Conservation (phyloP, 2,888 invertebrate genomes). For the Nysson spinosus region DNA sequence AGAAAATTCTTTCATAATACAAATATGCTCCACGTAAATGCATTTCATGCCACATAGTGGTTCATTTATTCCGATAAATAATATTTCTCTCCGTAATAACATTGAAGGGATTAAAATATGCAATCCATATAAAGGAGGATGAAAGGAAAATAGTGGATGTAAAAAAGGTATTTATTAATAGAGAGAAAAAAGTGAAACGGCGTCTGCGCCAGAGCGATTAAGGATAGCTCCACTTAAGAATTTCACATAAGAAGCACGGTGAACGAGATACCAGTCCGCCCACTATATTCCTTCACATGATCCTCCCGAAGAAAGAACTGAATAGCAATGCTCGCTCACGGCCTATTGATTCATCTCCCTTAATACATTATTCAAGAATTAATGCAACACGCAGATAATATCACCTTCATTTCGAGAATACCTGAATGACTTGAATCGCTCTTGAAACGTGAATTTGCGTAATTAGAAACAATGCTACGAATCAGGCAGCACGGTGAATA, state of each 20-base stretch:
- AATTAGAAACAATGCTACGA: constrained; percentile 16
- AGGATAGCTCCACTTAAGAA: constrained; percentile 41
- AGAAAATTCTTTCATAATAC: no score
- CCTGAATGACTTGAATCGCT: constrained; percentile 6
- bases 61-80: no score
- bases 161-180: constrained; percentile 26
- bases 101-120: neutral
- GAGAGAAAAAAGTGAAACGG: constrained; percentile 25
- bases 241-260: constrained; percentile 42
- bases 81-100: no score
- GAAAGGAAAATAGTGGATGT: constrained; percentile 16
- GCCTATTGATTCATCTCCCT: constrained; percentile 52
- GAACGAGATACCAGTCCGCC: constrained; percentile 53
- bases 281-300: constrained; percentile 40
- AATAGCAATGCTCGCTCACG: constrained; percentile 36
- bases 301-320: constrained; percentile 18
- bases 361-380: constrained; percentile 52
- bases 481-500: no score
- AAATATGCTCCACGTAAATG: no score
- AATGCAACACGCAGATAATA: constrained; percentile 26
- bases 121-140: neutral
- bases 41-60: no score
- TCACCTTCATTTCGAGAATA: constrained; percentile 19
- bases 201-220: constrained; percentile 35
- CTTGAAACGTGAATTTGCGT: constrained; percentile 19